Percentiles rank a stretch among this genome's conserved stretches.
phyloP scores from a whole-genome alignment of 2,888 invertebrate species.

The Hartigia nigra region DNA sequence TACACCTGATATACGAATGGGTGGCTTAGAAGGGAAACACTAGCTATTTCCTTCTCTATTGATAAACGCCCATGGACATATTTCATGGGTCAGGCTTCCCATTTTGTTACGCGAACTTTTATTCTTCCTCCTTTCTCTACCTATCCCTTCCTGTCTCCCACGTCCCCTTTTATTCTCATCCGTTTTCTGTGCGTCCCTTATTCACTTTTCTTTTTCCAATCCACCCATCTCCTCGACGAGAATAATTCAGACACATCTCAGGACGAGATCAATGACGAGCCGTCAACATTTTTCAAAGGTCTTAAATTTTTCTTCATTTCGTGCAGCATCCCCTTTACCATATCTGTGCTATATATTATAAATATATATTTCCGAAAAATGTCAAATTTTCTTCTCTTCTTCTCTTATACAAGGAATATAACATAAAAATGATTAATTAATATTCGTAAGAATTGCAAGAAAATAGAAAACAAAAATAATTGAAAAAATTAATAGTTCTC shows the following conservation, averaged over 20 bases:
- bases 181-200: background rate
- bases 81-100: background rate
- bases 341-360: background rate
- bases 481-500: too few relatives aligned
- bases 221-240: background rate
- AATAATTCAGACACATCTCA: background rate
- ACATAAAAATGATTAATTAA: background rate
- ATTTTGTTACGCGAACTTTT: background rate
- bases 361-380: background rate
- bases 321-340: background rate
- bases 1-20: background rate
- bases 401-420: background rate
- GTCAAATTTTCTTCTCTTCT: background rate
- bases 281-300: background rate
- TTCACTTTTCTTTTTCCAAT: background rate
- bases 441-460: too few relatives aligned
- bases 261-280: background rate
- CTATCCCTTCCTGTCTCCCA: background rate
- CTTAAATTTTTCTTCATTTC: background rate
- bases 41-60: slow-evolving; percentile 14
- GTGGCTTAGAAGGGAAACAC: slow-evolving; percentile 1
- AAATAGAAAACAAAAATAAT: too few relatives aligned
- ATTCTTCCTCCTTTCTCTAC: background rate
- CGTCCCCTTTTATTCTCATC: background rate
- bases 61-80: slow-evolving; percentile 10